phyloP scores from a whole-genome alignment of 2,797 vertebrate species.

The Phoeniculus purpureus region DNA sequence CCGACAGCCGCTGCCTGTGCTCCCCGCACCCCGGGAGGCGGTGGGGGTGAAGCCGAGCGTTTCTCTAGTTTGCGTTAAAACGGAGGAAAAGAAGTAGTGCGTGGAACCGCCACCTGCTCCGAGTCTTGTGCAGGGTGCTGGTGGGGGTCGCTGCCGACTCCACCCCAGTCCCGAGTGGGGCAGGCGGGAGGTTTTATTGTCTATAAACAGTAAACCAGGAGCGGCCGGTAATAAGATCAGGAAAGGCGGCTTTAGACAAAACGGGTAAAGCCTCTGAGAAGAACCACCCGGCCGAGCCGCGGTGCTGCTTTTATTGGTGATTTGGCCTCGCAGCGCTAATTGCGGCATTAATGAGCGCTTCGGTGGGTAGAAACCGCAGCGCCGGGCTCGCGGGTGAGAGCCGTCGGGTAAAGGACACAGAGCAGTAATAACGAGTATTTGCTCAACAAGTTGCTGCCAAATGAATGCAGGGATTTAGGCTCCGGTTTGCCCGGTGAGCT shows the following conservation, averaged over 20 bases:
- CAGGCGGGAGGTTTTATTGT: conserved; percentile 59
- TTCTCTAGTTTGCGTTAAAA: background rate
- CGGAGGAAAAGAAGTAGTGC: rapidly evolving
- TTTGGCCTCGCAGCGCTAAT: background rate
- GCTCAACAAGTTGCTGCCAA: background rate
- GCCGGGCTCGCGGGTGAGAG: background rate
- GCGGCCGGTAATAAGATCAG: conserved; percentile 54
- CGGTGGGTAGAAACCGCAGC: background rate
- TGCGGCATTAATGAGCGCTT: background rate
- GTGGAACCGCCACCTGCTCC: background rate
- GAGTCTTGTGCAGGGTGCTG: background rate
- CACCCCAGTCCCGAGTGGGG: background rate
- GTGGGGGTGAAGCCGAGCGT: background rate
- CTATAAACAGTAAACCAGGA: conserved; percentile 49
- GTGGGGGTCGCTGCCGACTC: background rate
- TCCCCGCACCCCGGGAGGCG: no score
- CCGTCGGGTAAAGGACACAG: background rate
- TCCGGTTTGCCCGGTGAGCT: background rate
- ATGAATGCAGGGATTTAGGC: background rate
- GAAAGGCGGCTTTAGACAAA: conserved; percentile 42
- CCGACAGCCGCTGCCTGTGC: rapidly evolving
- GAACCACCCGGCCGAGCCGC: background rate
- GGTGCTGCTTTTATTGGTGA: background rate
- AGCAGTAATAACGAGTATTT: background rate
- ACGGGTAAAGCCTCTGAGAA: background rate